These are phyloP conservation scores for Neoarius graeffei DNA, from an alignment of 2,113 vertebrate genomes.

Conservation along the genomic window DNA sequence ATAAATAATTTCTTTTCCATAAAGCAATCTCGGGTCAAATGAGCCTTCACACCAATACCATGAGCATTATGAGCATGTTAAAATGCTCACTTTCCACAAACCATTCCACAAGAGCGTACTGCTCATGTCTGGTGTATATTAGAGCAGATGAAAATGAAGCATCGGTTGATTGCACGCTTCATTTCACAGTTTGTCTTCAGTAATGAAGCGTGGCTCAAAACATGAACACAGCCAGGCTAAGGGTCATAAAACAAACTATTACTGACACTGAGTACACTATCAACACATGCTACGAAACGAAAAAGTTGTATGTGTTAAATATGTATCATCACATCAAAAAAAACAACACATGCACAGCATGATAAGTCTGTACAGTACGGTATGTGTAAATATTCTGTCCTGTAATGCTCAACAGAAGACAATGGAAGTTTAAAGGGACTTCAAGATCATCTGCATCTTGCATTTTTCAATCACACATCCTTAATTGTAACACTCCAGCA, in stretches of 20 bases:
- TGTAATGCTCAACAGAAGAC: not conserved
- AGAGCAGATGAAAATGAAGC: not conserved
- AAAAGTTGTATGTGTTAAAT: not conserved
- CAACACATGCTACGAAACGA: not conserved
- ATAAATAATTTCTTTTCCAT: not conserved
- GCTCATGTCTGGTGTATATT: not conserved
- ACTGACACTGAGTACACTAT: not conserved
- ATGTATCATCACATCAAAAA: not conserved
- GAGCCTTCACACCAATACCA: not conserved
- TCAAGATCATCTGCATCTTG: not conserved
- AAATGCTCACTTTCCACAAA: not conserved
- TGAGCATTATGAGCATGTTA: not conserved
- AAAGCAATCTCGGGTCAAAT: not conserved
- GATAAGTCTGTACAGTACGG: not conserved
- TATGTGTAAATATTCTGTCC: not conserved
- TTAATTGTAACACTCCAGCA: not conserved
- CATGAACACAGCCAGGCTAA: constrained; percentile 3
- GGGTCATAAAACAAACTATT: not conserved
- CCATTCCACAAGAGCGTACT: not conserved
- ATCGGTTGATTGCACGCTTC: not conserved
- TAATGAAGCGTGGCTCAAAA: not conserved
- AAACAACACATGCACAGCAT: not conserved
- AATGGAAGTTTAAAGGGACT: not conserved
- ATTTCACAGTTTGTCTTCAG: not conserved
- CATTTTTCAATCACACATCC: not conserved